Percentiles rank a stretch among this genome's conserved stretches.
phyloP scores from a whole-genome alignment of 2,888 invertebrate species.

The Dysmachus trigonus region DNA sequence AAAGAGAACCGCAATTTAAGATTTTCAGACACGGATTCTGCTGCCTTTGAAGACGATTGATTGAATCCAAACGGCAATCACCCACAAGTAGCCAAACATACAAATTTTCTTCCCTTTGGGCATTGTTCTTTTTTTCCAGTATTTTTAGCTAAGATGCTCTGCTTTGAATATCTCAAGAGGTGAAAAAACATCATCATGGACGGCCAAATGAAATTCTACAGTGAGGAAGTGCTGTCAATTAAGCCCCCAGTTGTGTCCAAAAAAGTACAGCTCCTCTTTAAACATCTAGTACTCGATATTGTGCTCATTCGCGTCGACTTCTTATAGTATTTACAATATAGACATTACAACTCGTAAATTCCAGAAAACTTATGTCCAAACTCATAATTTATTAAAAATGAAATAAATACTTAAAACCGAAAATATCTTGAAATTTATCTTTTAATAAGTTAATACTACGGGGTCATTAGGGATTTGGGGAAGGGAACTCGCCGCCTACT shows the following conservation, averaged over 20 bases:
- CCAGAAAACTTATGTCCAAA: conserved; percentile 7
- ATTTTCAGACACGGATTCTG: background rate
- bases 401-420: conserved; percentile 31
- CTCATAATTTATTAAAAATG: conserved; percentile 16
- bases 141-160: background rate
- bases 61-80: background rate
- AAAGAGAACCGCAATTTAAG: background rate
- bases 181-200: background rate
- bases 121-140: background rate
- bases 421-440: background rate
- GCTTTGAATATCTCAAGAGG: background rate
- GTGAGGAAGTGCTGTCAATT: background rate
- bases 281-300: background rate
- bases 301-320: background rate
- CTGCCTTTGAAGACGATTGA: background rate
- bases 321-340: conserved; percentile 16
- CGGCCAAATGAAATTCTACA: background rate
- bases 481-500: background rate
- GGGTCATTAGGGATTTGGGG: background rate
- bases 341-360: background rate
- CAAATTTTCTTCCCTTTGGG: background rate
- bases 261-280: background rate
- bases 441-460: conserved; percentile 18
- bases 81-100: background rate
- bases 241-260: background rate